Evolutionary conservation across 2,113 vertebrate genomes (phyloP).

Genomic region (Puma concolor): DNA sequence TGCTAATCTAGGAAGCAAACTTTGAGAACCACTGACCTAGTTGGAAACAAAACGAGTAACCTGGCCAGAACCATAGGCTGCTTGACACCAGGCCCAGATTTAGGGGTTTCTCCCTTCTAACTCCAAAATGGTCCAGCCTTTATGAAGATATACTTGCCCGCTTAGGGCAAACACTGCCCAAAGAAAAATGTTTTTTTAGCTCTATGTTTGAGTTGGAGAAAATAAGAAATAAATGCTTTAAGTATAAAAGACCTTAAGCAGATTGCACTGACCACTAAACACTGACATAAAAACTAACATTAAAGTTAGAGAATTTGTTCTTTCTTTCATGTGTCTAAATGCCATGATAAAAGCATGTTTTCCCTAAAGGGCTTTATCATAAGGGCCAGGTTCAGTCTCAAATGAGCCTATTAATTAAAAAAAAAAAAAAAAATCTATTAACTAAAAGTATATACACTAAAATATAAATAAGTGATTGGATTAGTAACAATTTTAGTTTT

Average conservation of each 20-base stretch:
- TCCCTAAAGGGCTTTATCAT: slow-evolving; percentile 3
- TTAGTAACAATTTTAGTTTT: background rate
- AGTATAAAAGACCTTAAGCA: background rate
- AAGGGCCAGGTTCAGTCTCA: background rate
- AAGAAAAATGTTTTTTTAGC: background rate
- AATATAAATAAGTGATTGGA: background rate
- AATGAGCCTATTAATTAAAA: background rate
- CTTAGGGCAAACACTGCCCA: background rate
- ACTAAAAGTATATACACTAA: background rate
- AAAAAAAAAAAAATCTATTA: background rate
- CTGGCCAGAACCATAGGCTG: background rate
- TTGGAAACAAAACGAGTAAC: background rate
- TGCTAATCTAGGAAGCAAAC: background rate
- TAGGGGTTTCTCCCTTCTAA: background rate
- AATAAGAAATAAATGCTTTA: background rate
- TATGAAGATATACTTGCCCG: background rate
- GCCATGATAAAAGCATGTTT: background rate
- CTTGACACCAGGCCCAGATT: background rate
- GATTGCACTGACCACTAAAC: background rate
- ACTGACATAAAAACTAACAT: background rate
- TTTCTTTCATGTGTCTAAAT: background rate
- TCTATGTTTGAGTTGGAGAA: background rate
- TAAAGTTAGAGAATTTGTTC: background rate
- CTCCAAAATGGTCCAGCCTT: background rate
- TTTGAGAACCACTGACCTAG: background rate